phyloP scores from a whole-genome alignment of 2,888 invertebrate species.

The Anaspis maculata region DNA sequence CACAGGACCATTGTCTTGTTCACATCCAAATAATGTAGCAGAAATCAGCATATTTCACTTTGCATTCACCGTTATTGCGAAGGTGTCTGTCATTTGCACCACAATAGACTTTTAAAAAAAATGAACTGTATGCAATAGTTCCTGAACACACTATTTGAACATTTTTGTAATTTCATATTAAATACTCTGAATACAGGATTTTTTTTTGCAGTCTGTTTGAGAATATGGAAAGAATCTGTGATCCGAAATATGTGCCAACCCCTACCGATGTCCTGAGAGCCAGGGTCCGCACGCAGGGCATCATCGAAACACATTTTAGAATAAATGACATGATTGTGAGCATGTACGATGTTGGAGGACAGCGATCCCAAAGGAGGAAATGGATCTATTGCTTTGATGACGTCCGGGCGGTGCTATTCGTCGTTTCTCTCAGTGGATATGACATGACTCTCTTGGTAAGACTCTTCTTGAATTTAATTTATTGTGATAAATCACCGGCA shows the following conservation, averaged over 20 bases:
- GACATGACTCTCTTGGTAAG: conserved; percentile 54
- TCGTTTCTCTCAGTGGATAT: conserved; percentile 57
- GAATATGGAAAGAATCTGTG: conserved; percentile 57
- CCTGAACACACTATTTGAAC: too few relatives aligned
- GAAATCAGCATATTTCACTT: too few relatives aligned
- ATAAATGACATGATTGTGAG: conserved; percentile 51
- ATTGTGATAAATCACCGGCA: background rate
- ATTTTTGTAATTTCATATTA: too few relatives aligned
- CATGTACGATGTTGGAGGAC: conserved; percentile 60
- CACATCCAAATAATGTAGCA: too few relatives aligned
- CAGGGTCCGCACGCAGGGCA: conserved; percentile 56
- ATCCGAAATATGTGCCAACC: conserved; percentile 55
- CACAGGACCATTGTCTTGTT: too few relatives aligned
- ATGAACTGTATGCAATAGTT: too few relatives aligned
- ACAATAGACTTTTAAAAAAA: too few relatives aligned
- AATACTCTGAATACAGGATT: background rate
- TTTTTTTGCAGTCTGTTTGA: conserved; percentile 50
- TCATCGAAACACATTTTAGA: conserved; percentile 58
- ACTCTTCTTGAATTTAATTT: conserved; percentile 1
- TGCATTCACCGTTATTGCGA: conserved; percentile 1
- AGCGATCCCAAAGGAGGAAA: conserved; percentile 55
- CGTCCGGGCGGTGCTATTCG: conserved; percentile 54
- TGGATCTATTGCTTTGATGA: conserved; percentile 64
- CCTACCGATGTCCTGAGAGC: conserved; percentile 56
- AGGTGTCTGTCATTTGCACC: too few relatives aligned